phyloP scores from a whole-genome alignment of 2,113 vertebrate genomes.

The Nanorana parkeri region DNA sequence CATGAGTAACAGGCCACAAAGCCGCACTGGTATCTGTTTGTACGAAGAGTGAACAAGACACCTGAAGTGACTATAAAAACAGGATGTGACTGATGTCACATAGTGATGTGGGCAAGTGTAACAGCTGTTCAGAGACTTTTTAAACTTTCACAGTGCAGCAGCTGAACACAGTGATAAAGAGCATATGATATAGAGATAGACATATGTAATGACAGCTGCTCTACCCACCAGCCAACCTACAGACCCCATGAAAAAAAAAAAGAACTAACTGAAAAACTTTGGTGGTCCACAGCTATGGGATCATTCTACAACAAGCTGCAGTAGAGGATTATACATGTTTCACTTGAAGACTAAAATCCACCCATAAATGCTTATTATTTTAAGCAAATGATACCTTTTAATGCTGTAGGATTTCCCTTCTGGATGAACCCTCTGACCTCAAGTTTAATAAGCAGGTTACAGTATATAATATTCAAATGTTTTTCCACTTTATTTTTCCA shows the following conservation, averaged over 20 bases:
- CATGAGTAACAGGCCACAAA: not conserved
- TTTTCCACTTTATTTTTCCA: not conserved
- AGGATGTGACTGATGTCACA: conserved; percentile 42
- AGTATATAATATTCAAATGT: not conserved
- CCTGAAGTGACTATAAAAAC: not conserved
- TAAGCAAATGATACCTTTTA: conserved; percentile 3
- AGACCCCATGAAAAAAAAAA: not conserved
- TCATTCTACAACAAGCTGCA: not conserved
- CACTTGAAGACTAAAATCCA: not conserved
- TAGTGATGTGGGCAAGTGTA: conserved; percentile 9
- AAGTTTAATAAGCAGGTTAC: conserved; percentile 23
- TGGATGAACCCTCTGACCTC: conserved; percentile 11
- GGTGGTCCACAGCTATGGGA: conserved; percentile 3
- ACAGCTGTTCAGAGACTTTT: conserved; percentile 29
- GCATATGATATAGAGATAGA: not conserved
- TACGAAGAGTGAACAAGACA: not conserved
- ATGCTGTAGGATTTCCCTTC: conserved; percentile 1
- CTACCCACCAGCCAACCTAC: not conserved
- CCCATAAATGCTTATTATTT: conserved; percentile 25
- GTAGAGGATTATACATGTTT: not conserved
- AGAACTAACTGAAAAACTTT: conserved; percentile 1
- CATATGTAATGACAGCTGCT: not conserved
- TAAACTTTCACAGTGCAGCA: conserved; percentile 4
- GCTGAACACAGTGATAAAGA: not conserved
- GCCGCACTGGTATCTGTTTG: not conserved